Conservation (phyloP, 2,113 vertebrate genomes). For the Lamprotornis superbus region DNA sequence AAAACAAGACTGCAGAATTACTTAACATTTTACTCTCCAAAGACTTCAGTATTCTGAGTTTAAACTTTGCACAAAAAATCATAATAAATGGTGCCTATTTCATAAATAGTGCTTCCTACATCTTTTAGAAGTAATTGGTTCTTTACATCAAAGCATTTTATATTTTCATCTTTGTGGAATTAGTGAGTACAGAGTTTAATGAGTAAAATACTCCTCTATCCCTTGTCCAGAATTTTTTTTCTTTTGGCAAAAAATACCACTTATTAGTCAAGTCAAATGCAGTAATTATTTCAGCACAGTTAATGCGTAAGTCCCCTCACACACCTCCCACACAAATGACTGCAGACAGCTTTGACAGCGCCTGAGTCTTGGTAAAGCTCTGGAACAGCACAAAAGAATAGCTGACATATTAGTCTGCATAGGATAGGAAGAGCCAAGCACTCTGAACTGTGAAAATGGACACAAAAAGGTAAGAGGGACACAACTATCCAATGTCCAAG, state of each 20-base stretch:
- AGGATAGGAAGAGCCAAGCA: background rate
- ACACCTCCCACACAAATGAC: conserved; percentile 38
- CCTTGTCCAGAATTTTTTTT: background rate
- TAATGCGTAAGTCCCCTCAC: conserved; percentile 12
- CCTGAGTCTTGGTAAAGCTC: background rate
- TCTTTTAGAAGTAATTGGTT: conserved; percentile 27
- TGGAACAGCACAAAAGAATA: background rate
- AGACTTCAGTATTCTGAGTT: background rate
- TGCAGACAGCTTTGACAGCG: conserved; percentile 13
- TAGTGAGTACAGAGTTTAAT: background rate
- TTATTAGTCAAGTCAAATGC: conserved; percentile 41
- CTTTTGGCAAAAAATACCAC: background rate
- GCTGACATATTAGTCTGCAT: background rate
- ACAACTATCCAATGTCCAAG: background rate
- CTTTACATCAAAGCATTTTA: conserved; percentile 20
- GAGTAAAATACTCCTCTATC: background rate
- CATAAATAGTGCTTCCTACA: conserved; percentile 54
- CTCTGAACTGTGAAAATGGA: background rate
- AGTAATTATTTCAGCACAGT: conserved; percentile 27
- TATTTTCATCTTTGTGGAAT: background rate
- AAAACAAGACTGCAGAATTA: conserved; percentile 23
- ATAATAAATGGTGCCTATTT: conserved; percentile 29
- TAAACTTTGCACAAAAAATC: conserved; percentile 24
- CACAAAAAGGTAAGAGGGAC: background rate
- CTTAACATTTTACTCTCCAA: conserved; percentile 49